Conservation (phyloP, 2,797 vertebrate species). For the Siniperca scherzeri region DNA sequence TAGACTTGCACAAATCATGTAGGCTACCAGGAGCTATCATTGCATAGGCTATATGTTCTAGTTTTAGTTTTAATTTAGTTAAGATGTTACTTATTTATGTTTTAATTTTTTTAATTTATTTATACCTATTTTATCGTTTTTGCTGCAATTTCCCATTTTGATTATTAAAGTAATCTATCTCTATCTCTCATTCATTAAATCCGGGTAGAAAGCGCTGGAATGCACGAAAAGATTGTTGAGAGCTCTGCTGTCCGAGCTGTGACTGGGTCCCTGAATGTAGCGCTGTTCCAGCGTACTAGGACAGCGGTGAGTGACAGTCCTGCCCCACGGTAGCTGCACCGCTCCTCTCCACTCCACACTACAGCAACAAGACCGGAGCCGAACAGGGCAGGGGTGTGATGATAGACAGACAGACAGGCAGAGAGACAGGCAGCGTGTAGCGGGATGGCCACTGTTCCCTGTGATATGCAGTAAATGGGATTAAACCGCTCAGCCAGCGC, state of each 20-base stretch:
- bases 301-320: constrained; percentile 79
- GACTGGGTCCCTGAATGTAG: constrained; percentile 59
- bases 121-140: too few relatives aligned
- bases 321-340: constrained; percentile 75
- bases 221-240: background rate
- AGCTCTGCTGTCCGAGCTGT: constrained; percentile 42
- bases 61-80: background rate
- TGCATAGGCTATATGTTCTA: background rate
- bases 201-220: background rate
- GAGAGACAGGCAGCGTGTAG: constrained; percentile 27
- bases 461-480: constrained; percentile 65
- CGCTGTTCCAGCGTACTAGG: constrained; percentile 59
- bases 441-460: constrained; percentile 42
- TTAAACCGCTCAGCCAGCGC: constrained; percentile 66
- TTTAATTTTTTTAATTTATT: background rate
- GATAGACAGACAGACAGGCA: background rate
- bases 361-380: constrained; percentile 51
- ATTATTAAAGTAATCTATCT: too few relatives aligned
- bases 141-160: too few relatives aligned
- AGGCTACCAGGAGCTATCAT: background rate
- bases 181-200: background rate
- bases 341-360: constrained; percentile 33
- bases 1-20: background rate
- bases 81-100: background rate
- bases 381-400: constrained; percentile 56